A percentile compares a stretch with the other conserved stretches of the same genome.
Evolutionary conservation across 2,113 vertebrate species (phyloP).

Genomic region (Lepisosteus osseus): DNA sequence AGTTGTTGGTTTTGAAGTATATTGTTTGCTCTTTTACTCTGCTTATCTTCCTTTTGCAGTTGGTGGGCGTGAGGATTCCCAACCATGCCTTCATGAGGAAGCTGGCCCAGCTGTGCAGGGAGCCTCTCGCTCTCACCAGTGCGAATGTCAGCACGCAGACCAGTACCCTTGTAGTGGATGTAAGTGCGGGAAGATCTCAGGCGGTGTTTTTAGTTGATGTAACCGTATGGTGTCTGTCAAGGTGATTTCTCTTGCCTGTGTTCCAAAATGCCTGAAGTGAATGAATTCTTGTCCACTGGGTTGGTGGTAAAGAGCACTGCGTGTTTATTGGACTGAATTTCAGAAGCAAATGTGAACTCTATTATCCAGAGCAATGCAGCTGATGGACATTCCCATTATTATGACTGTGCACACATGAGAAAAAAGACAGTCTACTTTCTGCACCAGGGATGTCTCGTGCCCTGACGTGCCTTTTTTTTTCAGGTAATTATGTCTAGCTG

Average conservation of each 20-base stretch:
- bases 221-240: too few species aligned
- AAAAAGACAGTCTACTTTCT: too few species aligned
- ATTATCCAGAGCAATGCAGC: too few species aligned
- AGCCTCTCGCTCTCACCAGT: conserved; percentile 87
- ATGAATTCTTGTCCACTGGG: not conserved
- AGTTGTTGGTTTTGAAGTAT: not conserved
- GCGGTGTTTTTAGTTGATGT: not conserved
- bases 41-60: conserved; percentile 49
- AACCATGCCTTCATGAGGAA: conserved; percentile 78
- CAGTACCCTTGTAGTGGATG: conserved; percentile 79
- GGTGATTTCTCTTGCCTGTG: too few species aligned
- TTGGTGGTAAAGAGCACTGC: too few species aligned
- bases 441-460: too few species aligned
- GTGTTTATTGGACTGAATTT: not conserved
- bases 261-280: too few species aligned
- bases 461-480: too few species aligned
- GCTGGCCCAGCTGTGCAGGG: conserved; percentile 75
- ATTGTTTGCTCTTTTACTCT: too few species aligned
- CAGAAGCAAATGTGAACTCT: not conserved
- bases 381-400: too few species aligned
- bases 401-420: too few species aligned
- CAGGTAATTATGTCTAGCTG: too few species aligned
- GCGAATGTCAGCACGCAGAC: conserved; percentile 82
- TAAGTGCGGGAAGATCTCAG: conserved; percentile 50
- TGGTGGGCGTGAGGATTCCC: conserved; percentile 90